These are phyloP conservation scores for Ceramica pisi DNA, from an alignment of 2,888 invertebrate genomes.

Conservation along the genomic window DNA sequence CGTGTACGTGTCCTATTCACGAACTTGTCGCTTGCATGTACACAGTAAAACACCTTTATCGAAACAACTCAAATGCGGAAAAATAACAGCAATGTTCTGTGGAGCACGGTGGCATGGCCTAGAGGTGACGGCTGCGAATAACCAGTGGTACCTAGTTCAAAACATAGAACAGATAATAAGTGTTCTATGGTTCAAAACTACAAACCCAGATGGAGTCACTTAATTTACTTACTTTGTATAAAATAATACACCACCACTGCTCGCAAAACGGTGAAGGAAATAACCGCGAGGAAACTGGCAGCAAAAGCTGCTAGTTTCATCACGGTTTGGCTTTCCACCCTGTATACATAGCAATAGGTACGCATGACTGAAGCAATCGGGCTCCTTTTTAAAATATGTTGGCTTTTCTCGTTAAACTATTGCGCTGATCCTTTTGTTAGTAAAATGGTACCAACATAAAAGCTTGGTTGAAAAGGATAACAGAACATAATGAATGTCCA, in stretches of 20 bases:
- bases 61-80: not conserved
- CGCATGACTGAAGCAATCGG: not conserved
- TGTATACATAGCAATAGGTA: not conserved
- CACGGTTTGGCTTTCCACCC: too few species aligned
- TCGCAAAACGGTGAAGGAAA: not conserved
- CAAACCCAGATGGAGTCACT: not conserved
- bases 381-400: not conserved
- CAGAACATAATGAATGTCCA: slow-evolving; percentile 14
- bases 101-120: not conserved
- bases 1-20: too few species aligned
- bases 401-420: not conserved
- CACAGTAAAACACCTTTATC: too few species aligned
- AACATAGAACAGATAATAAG: too few species aligned
- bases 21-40: too few species aligned
- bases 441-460: slow-evolving; percentile 1
- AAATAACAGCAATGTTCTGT: not conserved
- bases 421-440: not conserved
- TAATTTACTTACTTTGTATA: not conserved
- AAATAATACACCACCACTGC: not conserved
- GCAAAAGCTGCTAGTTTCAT: too few species aligned
- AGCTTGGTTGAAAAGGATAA: not conserved
- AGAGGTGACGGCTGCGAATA: not conserved
- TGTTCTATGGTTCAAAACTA: not conserved
- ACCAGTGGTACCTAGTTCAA: too few species aligned
- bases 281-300: not conserved